A percentile compares a stretch with the other conserved stretches of the same genome.
These are phyloP conservation scores for Coendou prehensilis DNA, from an alignment of 2,797 vertebrate species.

Conservation along the genomic window DNA sequence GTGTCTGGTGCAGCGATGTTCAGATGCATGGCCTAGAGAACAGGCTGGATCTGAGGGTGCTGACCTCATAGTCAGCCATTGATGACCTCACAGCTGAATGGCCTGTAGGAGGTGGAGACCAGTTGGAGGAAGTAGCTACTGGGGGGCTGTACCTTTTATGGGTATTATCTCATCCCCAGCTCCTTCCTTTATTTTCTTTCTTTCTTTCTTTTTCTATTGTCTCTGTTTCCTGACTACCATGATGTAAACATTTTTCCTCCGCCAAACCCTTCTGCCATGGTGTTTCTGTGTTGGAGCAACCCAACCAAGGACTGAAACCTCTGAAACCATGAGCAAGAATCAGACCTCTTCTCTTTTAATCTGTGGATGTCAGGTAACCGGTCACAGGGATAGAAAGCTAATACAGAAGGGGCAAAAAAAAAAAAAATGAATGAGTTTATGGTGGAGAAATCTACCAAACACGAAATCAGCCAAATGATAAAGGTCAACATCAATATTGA, in stretches of 20 bases:
- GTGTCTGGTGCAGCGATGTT: not conserved
- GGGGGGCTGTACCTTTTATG: not conserved
- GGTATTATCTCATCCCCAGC: not conserved
- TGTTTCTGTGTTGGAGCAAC: not conserved
- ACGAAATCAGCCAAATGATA: not conserved
- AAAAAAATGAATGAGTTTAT: not conserved
- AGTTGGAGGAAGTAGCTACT: not conserved
- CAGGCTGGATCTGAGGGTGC: accelerated
- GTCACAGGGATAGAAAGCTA: not conserved
- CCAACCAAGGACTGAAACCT: not conserved
- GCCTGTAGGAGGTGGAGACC: not conserved
- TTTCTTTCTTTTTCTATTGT: not conserved
- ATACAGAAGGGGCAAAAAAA: not conserved
- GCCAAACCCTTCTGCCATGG: not conserved
- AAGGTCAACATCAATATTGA: not conserved
- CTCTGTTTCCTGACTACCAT: not conserved
- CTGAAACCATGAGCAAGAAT: not conserved
- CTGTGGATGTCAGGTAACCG: not conserved
- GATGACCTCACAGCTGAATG: not conserved
- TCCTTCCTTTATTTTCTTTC: not conserved
- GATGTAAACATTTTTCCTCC: not conserved
- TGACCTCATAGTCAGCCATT: not conserved
- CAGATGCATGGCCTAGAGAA: not conserved
- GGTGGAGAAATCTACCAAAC: not conserved
- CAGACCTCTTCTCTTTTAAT: not conserved